These are phyloP conservation scores for Ylistrum balloti DNA, from an alignment of 1,140 invertebrate species.

Conservation along the genomic window DNA sequence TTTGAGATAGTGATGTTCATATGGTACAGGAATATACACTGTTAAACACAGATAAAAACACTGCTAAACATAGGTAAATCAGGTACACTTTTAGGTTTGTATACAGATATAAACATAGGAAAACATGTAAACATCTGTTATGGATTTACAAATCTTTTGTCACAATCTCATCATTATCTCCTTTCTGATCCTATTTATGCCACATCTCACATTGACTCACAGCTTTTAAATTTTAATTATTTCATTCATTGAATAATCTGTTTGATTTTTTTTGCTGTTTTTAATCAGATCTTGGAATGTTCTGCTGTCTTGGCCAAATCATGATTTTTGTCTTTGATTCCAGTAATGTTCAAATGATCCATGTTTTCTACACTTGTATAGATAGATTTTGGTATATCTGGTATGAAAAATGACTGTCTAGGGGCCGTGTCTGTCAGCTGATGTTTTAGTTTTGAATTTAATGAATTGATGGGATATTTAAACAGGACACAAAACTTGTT, in stretches of 20 bases:
- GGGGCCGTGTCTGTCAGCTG: no score
- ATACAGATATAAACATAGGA: no score
- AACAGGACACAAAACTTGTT: no score
- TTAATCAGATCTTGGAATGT: neutral
- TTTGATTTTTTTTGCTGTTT: conserved; percentile 13
- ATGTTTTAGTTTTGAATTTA: no score
- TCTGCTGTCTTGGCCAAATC: neutral
- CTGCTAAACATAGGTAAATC: no score
- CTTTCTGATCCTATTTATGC: neutral
- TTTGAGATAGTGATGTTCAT: neutral
- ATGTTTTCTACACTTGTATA: no score
- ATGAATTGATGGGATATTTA: no score
- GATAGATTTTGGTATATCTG: neutral
- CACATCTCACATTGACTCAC: neutral
- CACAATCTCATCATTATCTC: neutral
- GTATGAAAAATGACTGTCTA: neutral
- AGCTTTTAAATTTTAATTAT: conserved; percentile 28
- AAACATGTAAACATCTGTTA: neutral
- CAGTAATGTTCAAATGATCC: neutral
- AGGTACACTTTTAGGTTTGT: no score
- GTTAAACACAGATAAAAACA: neutral
- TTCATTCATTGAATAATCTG: neutral
- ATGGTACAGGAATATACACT: neutral
- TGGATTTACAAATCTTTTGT: neutral
- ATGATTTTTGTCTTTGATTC: neutral